Percentiles rank a stretch among this genome's conserved stretches.
These are phyloP conservation scores for Python bivittatus DNA, from an alignment of 2,113 vertebrate genomes.

Conservation along the genomic window DNA sequence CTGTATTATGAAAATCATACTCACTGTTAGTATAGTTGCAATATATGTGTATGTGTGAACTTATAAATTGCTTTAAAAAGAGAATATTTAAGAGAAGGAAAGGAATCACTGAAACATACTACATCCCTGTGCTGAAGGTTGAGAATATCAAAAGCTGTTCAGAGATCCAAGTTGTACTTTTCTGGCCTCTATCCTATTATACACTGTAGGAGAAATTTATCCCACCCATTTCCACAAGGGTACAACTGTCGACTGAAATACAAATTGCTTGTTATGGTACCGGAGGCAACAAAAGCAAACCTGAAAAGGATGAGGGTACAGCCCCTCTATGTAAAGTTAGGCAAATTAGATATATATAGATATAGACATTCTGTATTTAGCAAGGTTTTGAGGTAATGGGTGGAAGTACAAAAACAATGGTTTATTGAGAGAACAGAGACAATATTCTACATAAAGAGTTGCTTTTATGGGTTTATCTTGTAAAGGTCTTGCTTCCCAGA, in stretches of 20 bases:
- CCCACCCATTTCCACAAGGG: neutral
- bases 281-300: neutral
- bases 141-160: neutral
- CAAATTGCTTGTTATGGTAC: neutral
- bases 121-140: neutral
- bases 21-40: neutral
- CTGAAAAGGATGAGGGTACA: neutral
- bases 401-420: no score
- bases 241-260: neutral
- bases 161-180: neutral
- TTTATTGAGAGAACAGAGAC: no score
- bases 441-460: no score
- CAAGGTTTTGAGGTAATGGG: no score
- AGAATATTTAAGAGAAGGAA: neutral
- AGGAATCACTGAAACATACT: neutral
- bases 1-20: conserved; percentile 16
- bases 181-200: neutral
- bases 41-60: neutral
- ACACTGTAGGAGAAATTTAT: neutral
- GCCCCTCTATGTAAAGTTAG: neutral
- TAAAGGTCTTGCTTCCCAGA: no score
- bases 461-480: no score
- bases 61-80: neutral
- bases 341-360: neutral
- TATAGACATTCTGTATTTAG: no score